Evolutionary conservation across 2,888 invertebrate genomes (phyloP), one percentile per base, ranked within the genome.

Genomic region (Deilephila elpenor): DNA sequence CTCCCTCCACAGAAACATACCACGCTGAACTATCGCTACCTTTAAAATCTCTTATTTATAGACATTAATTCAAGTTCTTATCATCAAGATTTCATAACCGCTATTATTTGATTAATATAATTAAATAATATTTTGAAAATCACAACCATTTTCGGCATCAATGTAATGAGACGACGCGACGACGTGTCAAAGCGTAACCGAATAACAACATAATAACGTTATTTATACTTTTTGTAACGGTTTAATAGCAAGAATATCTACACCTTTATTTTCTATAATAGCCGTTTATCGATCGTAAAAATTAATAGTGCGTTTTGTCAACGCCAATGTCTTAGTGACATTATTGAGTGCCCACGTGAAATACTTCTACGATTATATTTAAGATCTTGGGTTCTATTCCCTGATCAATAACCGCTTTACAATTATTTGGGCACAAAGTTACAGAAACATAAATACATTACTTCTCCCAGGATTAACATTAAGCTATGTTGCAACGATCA

Each of bases 281-380:
- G 44, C 64, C 44, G 44, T 44, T 67, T 67, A 67, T 67, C 44
- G 44, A 20, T 67, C 64, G 44, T 67, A 67, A 67, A 67, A 67
- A 62, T 19, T 20, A 44, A 67, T 25, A 25, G 64, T 44, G 20
- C 7, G 2, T n/a, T 67, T 67, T 51, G 64, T 67, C 44, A 67
- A 67, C 20, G 14, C 44, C 8, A 3, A 5, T 14, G n/a, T 56
- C n/a, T n/a, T 5, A 1, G 6, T 19, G 56, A 56, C 6, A 56
- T 19, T n/a, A n/a, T 56, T 56, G 17, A n/a, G 56, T 56, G 19
- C 5, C n/a, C 19, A 56, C 17, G 2, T 53, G 7, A 14, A 53
- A 0, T 14, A 6, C 0, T 17, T 14, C 17, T 53, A 19, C 53
- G 19, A n/a, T 17, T 53, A 19, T 7, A 37, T 37, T 37, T 5